Percentiles rank a stretch among this genome's conserved stretches.
These are phyloP conservation scores for Temnothorax nylanderi DNA, from an alignment of 1,140 invertebrate genomes.

Conservation along the genomic window DNA sequence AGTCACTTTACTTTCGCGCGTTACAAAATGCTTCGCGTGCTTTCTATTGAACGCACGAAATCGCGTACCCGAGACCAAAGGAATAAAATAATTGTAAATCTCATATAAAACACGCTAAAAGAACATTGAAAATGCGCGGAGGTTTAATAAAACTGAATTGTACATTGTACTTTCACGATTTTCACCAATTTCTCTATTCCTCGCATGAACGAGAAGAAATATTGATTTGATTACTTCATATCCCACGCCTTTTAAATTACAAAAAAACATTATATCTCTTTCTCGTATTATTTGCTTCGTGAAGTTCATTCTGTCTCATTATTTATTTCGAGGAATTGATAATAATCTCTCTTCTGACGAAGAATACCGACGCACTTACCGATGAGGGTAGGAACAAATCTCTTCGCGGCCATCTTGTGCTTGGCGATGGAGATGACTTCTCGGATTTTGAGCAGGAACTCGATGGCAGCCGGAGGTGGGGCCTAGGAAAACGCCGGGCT, in stretches of 20 bases:
- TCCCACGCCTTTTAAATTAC: not conserved
- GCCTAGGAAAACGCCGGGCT: constrained; percentile 86
- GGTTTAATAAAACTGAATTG: not conserved
- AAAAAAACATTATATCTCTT: not conserved
- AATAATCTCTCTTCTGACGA: not conserved
- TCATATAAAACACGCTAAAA: not conserved
- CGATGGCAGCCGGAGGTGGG: constrained; percentile 93
- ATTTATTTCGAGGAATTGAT: not conserved
- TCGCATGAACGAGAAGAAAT: not conserved
- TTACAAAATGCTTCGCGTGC: not conserved
- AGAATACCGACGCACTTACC: constrained; percentile 73
- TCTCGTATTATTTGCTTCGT: not conserved
- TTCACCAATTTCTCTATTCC: constrained; percentile 1
- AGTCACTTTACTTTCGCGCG: not conserved
- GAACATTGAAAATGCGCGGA: not conserved
- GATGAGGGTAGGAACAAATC: constrained; percentile 91
- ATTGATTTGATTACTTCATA: not conserved
- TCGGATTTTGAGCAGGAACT: constrained; percentile 94
- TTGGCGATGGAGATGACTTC: constrained; percentile 95
- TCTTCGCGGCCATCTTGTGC: constrained; percentile 93
- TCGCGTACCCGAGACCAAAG: not conserved
- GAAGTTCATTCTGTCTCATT: not conserved
- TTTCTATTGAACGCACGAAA: not conserved
- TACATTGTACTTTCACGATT: not conserved
- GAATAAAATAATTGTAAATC: constrained; percentile 3